phyloP scores from a whole-genome alignment of 2,113 vertebrate species.

The Calidris pygmaea region DNA sequence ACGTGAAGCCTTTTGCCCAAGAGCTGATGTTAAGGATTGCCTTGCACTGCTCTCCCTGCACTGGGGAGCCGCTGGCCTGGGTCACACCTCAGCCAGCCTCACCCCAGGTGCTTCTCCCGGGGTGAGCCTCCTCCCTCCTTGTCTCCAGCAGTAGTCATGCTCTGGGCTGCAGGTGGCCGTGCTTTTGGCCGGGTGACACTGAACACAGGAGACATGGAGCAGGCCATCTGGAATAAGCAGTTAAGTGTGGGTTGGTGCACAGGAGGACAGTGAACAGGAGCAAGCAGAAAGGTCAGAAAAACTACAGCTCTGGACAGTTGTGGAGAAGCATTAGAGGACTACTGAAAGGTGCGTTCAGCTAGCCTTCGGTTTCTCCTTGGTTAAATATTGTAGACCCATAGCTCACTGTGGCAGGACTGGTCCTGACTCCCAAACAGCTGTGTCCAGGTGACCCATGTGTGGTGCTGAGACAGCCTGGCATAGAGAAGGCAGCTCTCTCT shows the following conservation, averaged over 20 bases:
- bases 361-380: background rate
- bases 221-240: background rate
- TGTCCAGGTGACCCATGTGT: background rate
- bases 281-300: constrained; percentile 2
- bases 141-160: background rate
- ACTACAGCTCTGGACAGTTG: background rate
- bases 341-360: background rate
- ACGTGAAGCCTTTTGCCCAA: background rate
- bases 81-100: background rate
- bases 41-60: background rate
- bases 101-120: background rate
- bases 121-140: background rate
- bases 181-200: background rate
- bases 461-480: background rate
- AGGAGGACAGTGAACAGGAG: background rate
- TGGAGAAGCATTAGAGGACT: background rate
- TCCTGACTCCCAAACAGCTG: background rate
- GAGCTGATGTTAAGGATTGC: background rate
- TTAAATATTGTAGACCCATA: background rate
- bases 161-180: background rate
- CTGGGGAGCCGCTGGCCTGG: background rate
- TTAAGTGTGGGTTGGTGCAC: background rate
- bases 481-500: background rate
- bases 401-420: background rate
- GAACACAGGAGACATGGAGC: background rate